Evolutionary conservation across 1,140 invertebrate genomes (phyloP), one percentile per base, ranked within the genome.

Genomic region (Acromyrmex echinatior): DNA sequence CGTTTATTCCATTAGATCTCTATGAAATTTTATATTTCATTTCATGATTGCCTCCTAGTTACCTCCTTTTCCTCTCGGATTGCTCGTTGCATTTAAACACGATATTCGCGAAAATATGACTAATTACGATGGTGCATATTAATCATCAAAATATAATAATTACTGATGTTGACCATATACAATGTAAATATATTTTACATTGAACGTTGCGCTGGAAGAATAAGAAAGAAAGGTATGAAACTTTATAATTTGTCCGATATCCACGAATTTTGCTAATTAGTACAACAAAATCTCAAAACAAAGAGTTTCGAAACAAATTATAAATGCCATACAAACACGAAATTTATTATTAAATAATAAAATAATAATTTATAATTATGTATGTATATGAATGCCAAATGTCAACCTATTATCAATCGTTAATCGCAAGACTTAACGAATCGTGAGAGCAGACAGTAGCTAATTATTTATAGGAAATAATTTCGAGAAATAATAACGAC

Each of bases 381-480:
- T 39, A 39, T 39, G 7, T 39, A 39, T 39, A 68, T 68, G 25
- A 68, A 45, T 45, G 5, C 1, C 9, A 45, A 45, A 45, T 45
- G 2, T 12, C n/a, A 45, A 6, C 65, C 21, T 21, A 45, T 21
- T 68, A 45, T 25, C n/a, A 68, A 5, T 14, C 65, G n/a, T 68
- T 68, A 45, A 68, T 68, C 31, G 18, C 16, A 18, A 18, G 18
- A 66, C 9, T 66, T 66, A 35, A 66, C 35, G 31, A 66, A 35
- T 35, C 35, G 65, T 68, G 65, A n/a, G n/a, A 68, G 35, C 65
- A 68, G 45, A 68, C 16, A 65, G 28, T 21, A n/a, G 35, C 4
- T 68, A 68, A 68, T 68, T 68, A 35, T 45, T 68, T n/a, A n/a
- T 68, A 45, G 7, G 4, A 68, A 45, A 63, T 63, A 63, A 68